A percentile compares a stretch with the other conserved stretches of the same genome.
These are phyloP conservation scores for Hiodon alosoides DNA, from an alignment of 2,113 vertebrate genomes.

Conservation along the genomic window DNA sequence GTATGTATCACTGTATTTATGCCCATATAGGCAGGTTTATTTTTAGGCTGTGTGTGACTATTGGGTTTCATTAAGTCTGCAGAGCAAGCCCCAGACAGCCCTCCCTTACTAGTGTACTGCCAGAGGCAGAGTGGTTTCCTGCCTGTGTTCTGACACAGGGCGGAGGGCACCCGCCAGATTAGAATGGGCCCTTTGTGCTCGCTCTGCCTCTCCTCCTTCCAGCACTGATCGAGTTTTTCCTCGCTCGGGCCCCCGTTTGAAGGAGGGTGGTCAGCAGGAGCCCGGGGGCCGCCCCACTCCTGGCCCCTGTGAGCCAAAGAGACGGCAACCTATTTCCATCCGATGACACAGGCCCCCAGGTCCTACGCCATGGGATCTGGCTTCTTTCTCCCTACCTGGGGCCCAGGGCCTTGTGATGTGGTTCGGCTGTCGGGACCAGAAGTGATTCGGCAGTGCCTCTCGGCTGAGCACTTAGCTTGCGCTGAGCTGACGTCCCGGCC, in stretches of 20 bases:
- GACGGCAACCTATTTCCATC: no score
- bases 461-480: background rate
- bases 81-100: slow-evolving; percentile 40
- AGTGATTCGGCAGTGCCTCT: background rate
- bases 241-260: slow-evolving; percentile 10
- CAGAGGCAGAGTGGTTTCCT: slow-evolving; percentile 43
- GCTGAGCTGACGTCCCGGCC: background rate
- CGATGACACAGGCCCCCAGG: background rate
- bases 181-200: slow-evolving; percentile 47
- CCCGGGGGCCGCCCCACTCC: background rate
- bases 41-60: slow-evolving; percentile 56
- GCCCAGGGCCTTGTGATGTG: background rate
- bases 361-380: background rate
- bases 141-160: slow-evolving; percentile 39
- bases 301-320: background rate
- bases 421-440: background rate
- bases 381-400: background rate
- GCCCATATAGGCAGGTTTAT: slow-evolving; percentile 48
- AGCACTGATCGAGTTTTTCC: slow-evolving; percentile 41
- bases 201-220: slow-evolving; percentile 30
- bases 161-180: slow-evolving; percentile 6
- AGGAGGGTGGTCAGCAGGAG: background rate
- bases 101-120: slow-evolving; percentile 22
- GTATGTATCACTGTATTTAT: slow-evolving; percentile 37
- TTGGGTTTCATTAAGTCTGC: slow-evolving; percentile 54